These are phyloP conservation scores for Diplazon laetatorius DNA, from an alignment of 2,888 invertebrate genomes.

Conservation along the genomic window DNA sequence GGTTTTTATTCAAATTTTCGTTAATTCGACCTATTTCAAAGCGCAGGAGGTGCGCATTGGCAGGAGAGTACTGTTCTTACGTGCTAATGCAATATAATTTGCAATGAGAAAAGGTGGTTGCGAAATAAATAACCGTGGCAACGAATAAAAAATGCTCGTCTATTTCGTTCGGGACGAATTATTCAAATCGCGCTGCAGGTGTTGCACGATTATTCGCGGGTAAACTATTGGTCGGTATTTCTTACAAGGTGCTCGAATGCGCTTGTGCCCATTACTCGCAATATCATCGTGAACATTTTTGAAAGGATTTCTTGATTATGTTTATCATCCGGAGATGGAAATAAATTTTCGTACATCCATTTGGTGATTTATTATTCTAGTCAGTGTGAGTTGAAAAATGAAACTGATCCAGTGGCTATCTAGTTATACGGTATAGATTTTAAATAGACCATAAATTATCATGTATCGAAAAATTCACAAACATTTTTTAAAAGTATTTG, in stretches of 20 bases:
- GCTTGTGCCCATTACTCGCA: background rate
- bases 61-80: constrained; percentile 20
- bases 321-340: background rate
- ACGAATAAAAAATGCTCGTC: constrained; percentile 50
- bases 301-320: too few relatives aligned
- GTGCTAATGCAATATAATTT: constrained; percentile 51
- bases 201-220: constrained; percentile 39
- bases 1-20: constrained; percentile 37
- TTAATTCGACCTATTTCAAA: constrained; percentile 11
- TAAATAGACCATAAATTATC: too few relatives aligned
- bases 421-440: too few relatives aligned
- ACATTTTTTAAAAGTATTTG: too few relatives aligned
- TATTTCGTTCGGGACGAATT: constrained; percentile 53
- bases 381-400: background rate
- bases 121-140: too few relatives aligned
- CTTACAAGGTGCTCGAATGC: constrained; percentile 20
- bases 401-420: background rate
- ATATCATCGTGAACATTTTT: background rate
- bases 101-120: constrained; percentile 45
- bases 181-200: constrained; percentile 53
- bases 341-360: background rate
- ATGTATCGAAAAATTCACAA: too few relatives aligned
- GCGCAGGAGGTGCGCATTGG: background rate
- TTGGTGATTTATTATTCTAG: constrained; percentile 7
- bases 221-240: constrained; percentile 6